These are phyloP conservation scores for Nasonovia ribisnigri DNA, from an alignment of 2,888 invertebrate genomes.

Conservation along the genomic window DNA sequence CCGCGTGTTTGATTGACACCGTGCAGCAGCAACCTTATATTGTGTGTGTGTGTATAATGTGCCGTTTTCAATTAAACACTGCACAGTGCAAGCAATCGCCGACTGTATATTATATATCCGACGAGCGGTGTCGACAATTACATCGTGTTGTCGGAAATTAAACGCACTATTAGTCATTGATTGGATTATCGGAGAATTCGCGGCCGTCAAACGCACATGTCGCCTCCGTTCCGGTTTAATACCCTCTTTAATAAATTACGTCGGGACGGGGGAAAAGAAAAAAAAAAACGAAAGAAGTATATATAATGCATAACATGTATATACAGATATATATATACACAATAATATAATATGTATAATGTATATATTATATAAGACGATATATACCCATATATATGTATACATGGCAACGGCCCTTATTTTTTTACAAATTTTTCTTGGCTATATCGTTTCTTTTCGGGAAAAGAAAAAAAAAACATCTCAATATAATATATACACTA, in stretches of 20 bases:
- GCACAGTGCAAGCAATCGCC: neutral
- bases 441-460: neutral
- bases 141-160: conserved; percentile 60
- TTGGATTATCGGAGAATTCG: conserved; percentile 64
- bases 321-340: neutral
- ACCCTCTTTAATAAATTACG: conserved; percentile 64
- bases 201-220: conserved; percentile 64
- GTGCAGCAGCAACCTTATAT: neutral
- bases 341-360: neutral
- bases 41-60: neutral
- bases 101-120: neutral
- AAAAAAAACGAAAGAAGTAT: neutral
- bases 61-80: conserved; percentile 50
- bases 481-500: conserved; percentile 3
- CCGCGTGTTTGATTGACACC: conserved; percentile 55
- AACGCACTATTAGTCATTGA: conserved; percentile 64
- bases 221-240: conserved; percentile 60
- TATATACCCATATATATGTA: neutral
- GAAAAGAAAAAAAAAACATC: neutral
- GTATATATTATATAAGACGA: neutral
- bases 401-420: neutral
- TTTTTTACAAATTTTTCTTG: conserved; percentile 7
- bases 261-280: neutral
- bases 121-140: conserved; percentile 27
- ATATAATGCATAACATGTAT: neutral